These are phyloP conservation scores for Drosophila paramelanica DNA, from an alignment of 2,888 invertebrate genomes.

Conservation along the genomic window DNA sequence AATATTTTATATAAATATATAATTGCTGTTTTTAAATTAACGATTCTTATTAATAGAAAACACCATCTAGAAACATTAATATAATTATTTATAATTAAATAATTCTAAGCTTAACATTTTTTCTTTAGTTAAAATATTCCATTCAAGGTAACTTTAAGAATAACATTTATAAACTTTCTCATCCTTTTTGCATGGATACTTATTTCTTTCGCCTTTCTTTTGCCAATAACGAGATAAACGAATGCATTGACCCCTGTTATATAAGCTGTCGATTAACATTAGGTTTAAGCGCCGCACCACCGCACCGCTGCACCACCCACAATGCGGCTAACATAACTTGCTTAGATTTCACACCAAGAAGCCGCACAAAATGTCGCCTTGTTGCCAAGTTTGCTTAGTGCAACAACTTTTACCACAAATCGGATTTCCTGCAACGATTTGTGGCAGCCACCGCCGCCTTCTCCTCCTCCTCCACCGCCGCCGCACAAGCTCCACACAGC, in stretches of 20 bases:
- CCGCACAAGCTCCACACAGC: slow-evolving; percentile 9
- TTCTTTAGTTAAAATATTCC: too few relatives aligned
- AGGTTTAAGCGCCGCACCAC: slow-evolving; percentile 4
- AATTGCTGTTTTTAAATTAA: too few relatives aligned
- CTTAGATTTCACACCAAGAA: slow-evolving; percentile 60
- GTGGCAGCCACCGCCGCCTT: slow-evolving; percentile 39
- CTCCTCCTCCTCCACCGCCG: too few relatives aligned
- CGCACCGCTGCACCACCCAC: slow-evolving; percentile 36
- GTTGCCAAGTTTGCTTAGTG: slow-evolving; percentile 35
- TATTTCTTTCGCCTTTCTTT: not conserved
- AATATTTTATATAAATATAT: too few relatives aligned
- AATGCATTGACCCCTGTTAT: slow-evolving; percentile 55
- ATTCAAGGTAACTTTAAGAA: not conserved
- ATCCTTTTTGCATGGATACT: too few relatives aligned
- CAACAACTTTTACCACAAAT: slow-evolving; percentile 80
- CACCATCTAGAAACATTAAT: too few relatives aligned
- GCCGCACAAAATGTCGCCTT: slow-evolving; percentile 46
- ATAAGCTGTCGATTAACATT: slow-evolving; percentile 58
- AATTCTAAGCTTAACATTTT: too few relatives aligned
- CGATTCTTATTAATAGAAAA: too few relatives aligned
- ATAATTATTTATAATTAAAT: too few relatives aligned
- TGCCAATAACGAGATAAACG: slow-evolving; percentile 9
- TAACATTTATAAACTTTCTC: not conserved
- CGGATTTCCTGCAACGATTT: slow-evolving; percentile 78
- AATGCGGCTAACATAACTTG: slow-evolving; percentile 24